phyloP scores from a whole-genome alignment of 2,113 vertebrate genomes.

The human region DNA sequence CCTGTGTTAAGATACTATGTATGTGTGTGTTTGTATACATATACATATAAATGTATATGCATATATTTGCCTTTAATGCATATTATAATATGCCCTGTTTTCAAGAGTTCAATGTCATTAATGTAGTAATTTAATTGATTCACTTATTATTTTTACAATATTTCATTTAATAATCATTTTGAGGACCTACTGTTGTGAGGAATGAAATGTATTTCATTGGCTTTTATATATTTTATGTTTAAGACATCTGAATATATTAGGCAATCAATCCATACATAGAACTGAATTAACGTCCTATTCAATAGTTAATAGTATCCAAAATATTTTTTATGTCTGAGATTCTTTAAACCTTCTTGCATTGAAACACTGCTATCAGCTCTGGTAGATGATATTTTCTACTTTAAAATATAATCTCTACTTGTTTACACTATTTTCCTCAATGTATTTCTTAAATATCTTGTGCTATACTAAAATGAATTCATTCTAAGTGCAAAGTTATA shows the following conservation, averaged over 20 bases:
- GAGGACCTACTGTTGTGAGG: neutral
- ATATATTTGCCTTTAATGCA: neutral
- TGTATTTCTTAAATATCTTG: conserved; percentile 25
- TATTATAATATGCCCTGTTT: neutral
- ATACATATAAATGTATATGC: neutral
- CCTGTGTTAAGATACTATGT: neutral
- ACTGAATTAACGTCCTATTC: neutral
- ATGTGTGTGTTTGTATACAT: neutral
- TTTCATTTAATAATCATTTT: conserved; percentile 13
- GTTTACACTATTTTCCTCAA: neutral
- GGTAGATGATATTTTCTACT: neutral
- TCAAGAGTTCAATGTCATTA: conserved; percentile 2
- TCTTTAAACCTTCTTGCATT: neutral
- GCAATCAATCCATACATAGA: neutral
- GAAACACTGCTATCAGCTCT: neutral
- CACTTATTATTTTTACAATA: neutral
- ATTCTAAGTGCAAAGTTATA: neutral
- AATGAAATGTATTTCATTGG: neutral
- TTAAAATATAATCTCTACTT: neutral
- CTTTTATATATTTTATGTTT: conserved; percentile 8
- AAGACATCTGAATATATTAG: neutral
- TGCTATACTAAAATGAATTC: neutral
- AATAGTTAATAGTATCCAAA: neutral
- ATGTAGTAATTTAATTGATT: neutral
- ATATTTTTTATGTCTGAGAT: neutral